A percentile compares a stretch with the other conserved stretches of the same genome.
Conservation (phyloP, 2,888 invertebrate species). For the Amitus sp. region DNA sequence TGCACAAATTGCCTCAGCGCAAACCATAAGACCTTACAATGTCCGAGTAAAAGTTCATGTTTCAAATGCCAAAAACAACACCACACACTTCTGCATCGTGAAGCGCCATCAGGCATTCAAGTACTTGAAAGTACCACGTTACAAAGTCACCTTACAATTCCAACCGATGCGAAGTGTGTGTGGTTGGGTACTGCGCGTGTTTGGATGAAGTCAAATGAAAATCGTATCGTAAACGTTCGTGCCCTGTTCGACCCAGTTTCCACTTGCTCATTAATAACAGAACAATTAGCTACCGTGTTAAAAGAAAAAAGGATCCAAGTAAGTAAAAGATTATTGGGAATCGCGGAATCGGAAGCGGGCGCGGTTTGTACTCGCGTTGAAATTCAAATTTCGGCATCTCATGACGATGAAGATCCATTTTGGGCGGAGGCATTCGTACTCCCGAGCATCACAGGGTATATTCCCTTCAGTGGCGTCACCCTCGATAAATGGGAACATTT, state of each 20-base stretch:
- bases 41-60: too few relatives aligned
- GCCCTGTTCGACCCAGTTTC: not conserved
- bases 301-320: not conserved
- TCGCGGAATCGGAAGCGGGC: not conserved
- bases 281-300: not conserved
- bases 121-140: too few relatives aligned
- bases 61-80: too few relatives aligned
- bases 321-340: not conserved
- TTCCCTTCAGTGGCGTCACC: too few relatives aligned
- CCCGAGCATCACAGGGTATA: not conserved
- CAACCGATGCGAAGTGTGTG: too few relatives aligned
- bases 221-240: not conserved
- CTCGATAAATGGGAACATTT: conserved; percentile 23
- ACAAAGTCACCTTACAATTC: too few relatives aligned
- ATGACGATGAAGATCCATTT: not conserved
- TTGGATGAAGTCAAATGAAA: not conserved
- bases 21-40: too few relatives aligned
- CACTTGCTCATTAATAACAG: not conserved
- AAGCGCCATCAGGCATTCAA: too few relatives aligned
- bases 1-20: not conserved
- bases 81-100: too few relatives aligned
- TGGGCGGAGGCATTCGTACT: not conserved
- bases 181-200: not conserved
- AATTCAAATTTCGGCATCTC: not conserved
- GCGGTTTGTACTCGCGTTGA: not conserved